Percentiles rank a stretch among this genome's conserved stretches.
Evolutionary conservation across 2,797 vertebrate species (phyloP).

Genomic region (Helostoma temminkii): DNA sequence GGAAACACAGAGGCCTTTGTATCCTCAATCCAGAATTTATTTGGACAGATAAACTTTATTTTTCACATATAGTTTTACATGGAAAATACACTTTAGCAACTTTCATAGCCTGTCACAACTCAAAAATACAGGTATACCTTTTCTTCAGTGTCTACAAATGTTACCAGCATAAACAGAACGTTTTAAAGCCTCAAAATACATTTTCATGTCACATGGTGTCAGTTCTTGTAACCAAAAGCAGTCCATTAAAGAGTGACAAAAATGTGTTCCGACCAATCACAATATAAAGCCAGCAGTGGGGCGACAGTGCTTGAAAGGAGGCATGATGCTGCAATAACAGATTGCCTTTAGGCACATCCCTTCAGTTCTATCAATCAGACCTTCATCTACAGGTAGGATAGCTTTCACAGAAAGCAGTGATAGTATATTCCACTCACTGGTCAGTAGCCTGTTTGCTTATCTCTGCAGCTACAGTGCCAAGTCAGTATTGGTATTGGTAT

Average conservation of each 20-base stretch:
- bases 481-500: too few relatives aligned
- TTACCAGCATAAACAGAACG: constrained; percentile 59
- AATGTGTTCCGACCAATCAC: constrained; percentile 56
- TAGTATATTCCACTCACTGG: constrained; percentile 61
- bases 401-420: constrained; percentile 86
- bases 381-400: constrained; percentile 69
- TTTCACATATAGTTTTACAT: constrained; percentile 68
- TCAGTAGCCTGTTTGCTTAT: constrained; percentile 67
- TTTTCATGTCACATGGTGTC: constrained; percentile 68
- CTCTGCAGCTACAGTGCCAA: constrained; percentile 63
- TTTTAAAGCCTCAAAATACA: constrained; percentile 64
- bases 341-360: constrained; percentile 48
- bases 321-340: constrained; percentile 52
- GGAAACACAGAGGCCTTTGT: constrained; percentile 30
- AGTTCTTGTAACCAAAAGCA: constrained; percentile 48
- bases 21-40: constrained; percentile 37
- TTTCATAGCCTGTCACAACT: constrained; percentile 48
- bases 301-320: constrained; percentile 60
- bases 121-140: constrained; percentile 58
- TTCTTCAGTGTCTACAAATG: constrained; percentile 74
- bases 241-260: constrained; percentile 56
- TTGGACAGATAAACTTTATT: constrained; percentile 71
- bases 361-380: constrained; percentile 56
- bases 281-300: constrained; percentile 69
- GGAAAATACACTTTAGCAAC: constrained; percentile 57